These are phyloP conservation scores for Petrolisthes cinctipes DNA, from an alignment of 2,888 invertebrate species.

Conservation along the genomic window DNA sequence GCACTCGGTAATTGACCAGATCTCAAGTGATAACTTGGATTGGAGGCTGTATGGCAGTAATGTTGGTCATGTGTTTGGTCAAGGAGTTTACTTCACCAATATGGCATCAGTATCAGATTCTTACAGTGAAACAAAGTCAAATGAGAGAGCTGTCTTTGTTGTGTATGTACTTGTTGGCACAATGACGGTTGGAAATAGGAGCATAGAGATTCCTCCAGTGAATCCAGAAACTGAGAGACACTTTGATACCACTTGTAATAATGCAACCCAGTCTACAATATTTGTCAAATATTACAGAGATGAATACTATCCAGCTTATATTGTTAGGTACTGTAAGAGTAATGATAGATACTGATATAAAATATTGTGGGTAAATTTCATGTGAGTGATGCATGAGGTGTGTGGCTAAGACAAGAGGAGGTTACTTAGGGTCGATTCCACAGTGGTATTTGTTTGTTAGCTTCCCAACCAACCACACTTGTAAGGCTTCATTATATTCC, in stretches of 20 bases:
- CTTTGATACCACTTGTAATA: conserved; percentile 62
- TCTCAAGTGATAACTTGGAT: conserved; percentile 59
- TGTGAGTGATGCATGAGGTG: too few species aligned
- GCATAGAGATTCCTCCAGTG: conserved; percentile 49
- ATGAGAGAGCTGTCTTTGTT: conserved; percentile 41
- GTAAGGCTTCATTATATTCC: too few species aligned
- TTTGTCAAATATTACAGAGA: conserved; percentile 64
- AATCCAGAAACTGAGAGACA: conserved; percentile 29
- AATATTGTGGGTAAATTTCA: too few species aligned
- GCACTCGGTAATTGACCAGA: conserved; percentile 42
- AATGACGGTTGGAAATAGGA: conserved; percentile 35
- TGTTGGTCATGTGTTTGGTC: conserved; percentile 59
- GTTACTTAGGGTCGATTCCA: too few species aligned
- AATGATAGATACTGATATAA: too few species aligned
- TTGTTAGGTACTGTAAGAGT: conserved; percentile 36
- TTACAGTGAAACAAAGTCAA: conserved; percentile 29
- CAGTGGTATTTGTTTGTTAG: too few species aligned
- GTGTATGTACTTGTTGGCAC: conserved; percentile 52
- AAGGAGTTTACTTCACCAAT: conserved; percentile 61
- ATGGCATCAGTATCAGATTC: conserved; percentile 33
- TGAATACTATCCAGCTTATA: conserved; percentile 63
- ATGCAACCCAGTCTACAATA: conserved; percentile 28
- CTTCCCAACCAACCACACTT: too few species aligned
- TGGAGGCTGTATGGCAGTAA: conserved; percentile 62
- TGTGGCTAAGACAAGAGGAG: too few species aligned